These are phyloP conservation scores for Lithobates pipiens DNA, from an alignment of 2,797 vertebrate species.

Conservation along the genomic window DNA sequence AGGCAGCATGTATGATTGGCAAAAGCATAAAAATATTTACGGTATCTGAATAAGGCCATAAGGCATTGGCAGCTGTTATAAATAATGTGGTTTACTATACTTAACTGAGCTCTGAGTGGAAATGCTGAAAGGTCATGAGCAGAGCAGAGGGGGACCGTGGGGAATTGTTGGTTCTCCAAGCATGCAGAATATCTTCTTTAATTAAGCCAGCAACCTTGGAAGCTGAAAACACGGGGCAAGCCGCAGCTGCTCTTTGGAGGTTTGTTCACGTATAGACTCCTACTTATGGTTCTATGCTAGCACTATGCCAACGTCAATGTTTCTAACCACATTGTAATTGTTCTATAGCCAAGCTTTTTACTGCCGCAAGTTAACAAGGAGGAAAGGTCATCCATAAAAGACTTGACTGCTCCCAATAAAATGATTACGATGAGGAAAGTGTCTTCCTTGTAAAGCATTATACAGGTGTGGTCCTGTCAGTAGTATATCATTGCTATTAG, in stretches of 20 bases:
- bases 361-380: constrained; percentile 26
- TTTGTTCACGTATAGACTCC: not conserved
- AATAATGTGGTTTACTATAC: constrained; percentile 42
- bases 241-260: constrained; percentile 45
- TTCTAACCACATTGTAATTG: constrained; percentile 34
- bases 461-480: not conserved
- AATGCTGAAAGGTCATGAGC: constrained; percentile 47
- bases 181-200: constrained; percentile 51
- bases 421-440: not conserved
- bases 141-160: constrained; percentile 31
- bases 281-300: not conserved
- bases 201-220: constrained; percentile 45
- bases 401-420: constrained; percentile 32
- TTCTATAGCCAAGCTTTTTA: constrained; percentile 42
- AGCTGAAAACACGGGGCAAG: constrained; percentile 23
- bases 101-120: constrained; percentile 31
- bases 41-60: constrained; percentile 6
- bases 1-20: constrained; percentile 2
- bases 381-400: constrained; percentile 21
- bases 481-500: not conserved
- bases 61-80: constrained; percentile 36
- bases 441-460: not conserved
- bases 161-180: constrained; percentile 46
- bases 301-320: constrained; percentile 22
- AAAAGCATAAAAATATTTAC: constrained; percentile 30